Percentiles rank a stretch among this genome's conserved stretches.
phyloP scores from a whole-genome alignment of 2,113 vertebrate genomes.

The Siniperca knerii region DNA sequence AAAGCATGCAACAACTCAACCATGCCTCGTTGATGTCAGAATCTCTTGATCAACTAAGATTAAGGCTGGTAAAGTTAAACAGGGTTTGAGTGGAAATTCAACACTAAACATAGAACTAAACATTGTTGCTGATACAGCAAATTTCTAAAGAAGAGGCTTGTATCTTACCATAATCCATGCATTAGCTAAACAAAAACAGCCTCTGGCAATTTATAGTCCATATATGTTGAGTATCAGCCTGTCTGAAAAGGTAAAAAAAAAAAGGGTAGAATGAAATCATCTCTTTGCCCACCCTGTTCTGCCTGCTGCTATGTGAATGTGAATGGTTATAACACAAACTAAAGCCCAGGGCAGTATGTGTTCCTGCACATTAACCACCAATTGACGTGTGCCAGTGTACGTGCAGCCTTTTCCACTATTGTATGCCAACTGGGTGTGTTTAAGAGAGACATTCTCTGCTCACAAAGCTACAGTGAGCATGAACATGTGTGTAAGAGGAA shows the following conservation, averaged over 20 bases:
- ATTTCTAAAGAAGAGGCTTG: background rate
- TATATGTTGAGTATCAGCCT: background rate
- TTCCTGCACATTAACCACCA: constrained; percentile 49
- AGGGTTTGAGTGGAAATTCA: background rate
- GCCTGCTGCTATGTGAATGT: background rate
- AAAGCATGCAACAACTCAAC: background rate
- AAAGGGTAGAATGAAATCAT: background rate
- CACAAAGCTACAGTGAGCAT: constrained; percentile 40
- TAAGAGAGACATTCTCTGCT: constrained; percentile 11
- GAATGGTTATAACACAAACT: background rate
- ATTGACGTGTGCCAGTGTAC: constrained; percentile 45
- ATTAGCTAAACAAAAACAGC: background rate
- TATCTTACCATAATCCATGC: background rate
- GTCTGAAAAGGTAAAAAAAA: background rate
- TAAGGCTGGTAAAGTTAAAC: background rate
- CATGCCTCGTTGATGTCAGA: background rate
- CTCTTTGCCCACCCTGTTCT: constrained; percentile 3
- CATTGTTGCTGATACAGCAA: background rate
- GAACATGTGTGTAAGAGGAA: constrained; percentile 19
- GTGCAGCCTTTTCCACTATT: constrained; percentile 60
- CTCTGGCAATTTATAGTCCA: background rate
- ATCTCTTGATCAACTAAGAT: background rate
- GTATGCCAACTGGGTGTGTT: constrained; percentile 71
- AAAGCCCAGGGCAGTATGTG: constrained; percentile 28
- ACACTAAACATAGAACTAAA: background rate